Evolutionary conservation across 2,113 vertebrate genomes (phyloP), one percentile per base, ranked within the genome.

Genomic region (Lasiurus cinereus): DNA sequence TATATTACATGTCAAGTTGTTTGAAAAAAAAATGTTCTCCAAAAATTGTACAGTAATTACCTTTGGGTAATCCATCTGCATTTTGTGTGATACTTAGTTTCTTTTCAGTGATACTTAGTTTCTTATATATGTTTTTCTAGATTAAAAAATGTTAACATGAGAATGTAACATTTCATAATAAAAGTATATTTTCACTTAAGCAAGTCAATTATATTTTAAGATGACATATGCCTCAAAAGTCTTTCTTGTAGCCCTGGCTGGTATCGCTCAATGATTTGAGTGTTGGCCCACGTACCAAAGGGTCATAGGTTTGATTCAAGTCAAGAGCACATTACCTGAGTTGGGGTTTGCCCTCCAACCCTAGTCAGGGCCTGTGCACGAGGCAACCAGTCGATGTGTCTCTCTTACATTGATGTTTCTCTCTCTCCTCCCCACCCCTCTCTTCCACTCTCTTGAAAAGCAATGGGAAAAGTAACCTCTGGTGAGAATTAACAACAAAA

Each of bases 171-270:
- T 78, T 73, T 95, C 13, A 78, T 83, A 36, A 59, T 69, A 90
- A 94, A 76, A 80, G 79, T 77, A 70, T 54, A 33, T 27, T 87
- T 92, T 90, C 13, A 64, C 64, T 94, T 78, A 13, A 8, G 87
- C 88, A 89, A 74, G 77, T 54, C 72, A 79, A 36, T 92, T 54
- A 46, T 66, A 62, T 79, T 92, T 50, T 70, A 70, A 91, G 24
- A 39, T 73, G 66, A 22, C 43, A 76, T 29, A 36, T 33, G 31
- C 12, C 48, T 95, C 50, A 33, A 59, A 89, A n/a, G 43, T 92
- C 88, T 86, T 89, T 22, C 24, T 15, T 14, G 62, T 31, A 62
- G 59, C 59, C 59, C 59, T 27, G 3, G 59, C 59, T 62, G 59
- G 59, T 62, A 24, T 62, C 27, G 24, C 59, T 62, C 59, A 62